Conservation (phyloP, 2,888 invertebrate genomes). For the Thereva nobilitata region DNA sequence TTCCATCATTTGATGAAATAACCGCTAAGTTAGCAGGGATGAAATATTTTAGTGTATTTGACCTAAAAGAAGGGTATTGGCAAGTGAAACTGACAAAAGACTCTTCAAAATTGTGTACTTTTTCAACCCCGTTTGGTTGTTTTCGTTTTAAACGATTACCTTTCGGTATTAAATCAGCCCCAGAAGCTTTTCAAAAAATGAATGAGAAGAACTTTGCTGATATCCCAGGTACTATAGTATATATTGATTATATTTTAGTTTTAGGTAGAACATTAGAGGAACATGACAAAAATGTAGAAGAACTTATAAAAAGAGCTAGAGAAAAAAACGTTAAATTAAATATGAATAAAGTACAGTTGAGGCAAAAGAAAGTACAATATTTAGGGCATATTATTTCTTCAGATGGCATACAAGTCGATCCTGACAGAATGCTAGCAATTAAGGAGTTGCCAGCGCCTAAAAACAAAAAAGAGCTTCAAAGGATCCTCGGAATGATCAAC, state of each 20-base stretch:
- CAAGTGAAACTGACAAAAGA: conserved; percentile 38
- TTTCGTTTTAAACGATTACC: conserved; percentile 12
- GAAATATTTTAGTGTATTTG: conserved; percentile 45
- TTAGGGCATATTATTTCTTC: conserved; percentile 7
- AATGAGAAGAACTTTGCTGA: conserved; percentile 15
- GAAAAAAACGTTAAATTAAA: conserved; percentile 17
- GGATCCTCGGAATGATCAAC: conserved; percentile 1
- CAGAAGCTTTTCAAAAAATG: conserved; percentile 40
- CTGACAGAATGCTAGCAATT: neutral
- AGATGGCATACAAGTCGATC: conserved; percentile 17
- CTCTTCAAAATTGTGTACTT: conserved; percentile 43
- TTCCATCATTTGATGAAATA: conserved; percentile 44
- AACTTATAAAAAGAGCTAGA: conserved; percentile 16
- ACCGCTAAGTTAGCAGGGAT: conserved; percentile 44
- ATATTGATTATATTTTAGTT: conserved; percentile 33
- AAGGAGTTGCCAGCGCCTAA: neutral
- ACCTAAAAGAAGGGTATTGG: conserved; percentile 42
- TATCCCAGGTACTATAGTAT: conserved; percentile 2
- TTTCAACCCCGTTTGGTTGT: conserved; percentile 42
- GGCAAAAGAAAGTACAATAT: neutral
- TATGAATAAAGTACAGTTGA: conserved; percentile 9
- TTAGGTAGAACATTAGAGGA: neutral
- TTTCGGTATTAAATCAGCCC: conserved; percentile 19
- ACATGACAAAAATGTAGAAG: conserved; percentile 18
- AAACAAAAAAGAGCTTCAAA: conserved; percentile 19